phyloP scores from a whole-genome alignment of 2,113 vertebrate genomes.

The Brachionichthys hirsutus region DNA sequence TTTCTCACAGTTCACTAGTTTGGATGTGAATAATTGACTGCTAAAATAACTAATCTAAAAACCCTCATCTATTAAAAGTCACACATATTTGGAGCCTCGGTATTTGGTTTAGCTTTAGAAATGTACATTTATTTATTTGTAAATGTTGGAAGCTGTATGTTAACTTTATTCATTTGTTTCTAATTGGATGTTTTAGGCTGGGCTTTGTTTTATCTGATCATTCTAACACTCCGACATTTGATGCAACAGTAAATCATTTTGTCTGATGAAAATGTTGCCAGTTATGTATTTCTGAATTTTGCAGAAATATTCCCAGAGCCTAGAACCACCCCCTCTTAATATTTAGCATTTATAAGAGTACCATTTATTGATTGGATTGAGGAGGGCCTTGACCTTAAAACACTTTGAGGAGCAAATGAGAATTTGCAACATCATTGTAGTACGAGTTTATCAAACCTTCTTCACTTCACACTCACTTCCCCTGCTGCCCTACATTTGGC shows the following conservation, averaged over 20 bases:
- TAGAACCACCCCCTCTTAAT: background rate
- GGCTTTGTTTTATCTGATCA: no score
- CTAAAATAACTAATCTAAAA: background rate
- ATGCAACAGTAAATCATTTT: background rate
- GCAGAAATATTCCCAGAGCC: background rate
- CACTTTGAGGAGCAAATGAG: background rate
- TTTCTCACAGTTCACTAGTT: background rate
- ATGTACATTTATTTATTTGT: background rate
- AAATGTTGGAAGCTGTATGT: background rate
- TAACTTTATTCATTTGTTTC: background rate
- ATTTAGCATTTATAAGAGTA: background rate
- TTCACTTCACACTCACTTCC: constrained; percentile 4
- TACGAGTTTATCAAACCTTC: background rate
- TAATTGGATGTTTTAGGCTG: background rate
- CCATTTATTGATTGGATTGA: background rate
- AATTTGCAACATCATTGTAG: background rate
- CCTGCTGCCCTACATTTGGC: constrained; percentile 2
- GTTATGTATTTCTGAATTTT: no score
- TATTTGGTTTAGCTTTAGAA: background rate
- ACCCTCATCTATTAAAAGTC: background rate
- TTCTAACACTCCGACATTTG: no score
- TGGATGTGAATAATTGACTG: background rate
- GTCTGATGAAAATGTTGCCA: background rate
- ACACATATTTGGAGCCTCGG: background rate
- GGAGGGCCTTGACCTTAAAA: background rate